Conservation (phyloP, 2,888 invertebrate genomes). For the Dynastes tityus region DNA sequence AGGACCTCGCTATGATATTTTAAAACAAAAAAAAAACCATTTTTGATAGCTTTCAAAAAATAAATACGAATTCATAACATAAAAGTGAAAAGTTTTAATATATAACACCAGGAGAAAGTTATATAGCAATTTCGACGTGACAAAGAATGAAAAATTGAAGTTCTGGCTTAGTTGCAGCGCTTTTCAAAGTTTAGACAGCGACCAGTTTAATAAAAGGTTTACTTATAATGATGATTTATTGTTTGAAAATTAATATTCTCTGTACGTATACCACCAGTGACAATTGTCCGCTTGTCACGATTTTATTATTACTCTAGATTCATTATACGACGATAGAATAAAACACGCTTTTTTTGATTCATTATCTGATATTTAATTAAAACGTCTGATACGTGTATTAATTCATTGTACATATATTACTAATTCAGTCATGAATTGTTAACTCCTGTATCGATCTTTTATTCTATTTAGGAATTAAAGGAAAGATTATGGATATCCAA, state of each 20-base stretch:
- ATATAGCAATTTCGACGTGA: slow-evolving; percentile 33
- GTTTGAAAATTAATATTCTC: slow-evolving; percentile 62
- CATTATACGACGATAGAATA: too few relatives aligned
- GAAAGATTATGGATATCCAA: too few relatives aligned
- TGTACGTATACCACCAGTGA: slow-evolving; percentile 23
- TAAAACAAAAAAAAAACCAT: too few relatives aligned
- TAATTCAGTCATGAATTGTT: too few relatives aligned
- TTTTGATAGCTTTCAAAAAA: too few relatives aligned
- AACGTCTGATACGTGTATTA: too few relatives aligned
- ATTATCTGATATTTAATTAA: too few relatives aligned
- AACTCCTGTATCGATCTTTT: too few relatives aligned
- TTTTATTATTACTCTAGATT: not conserved
- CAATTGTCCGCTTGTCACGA: slow-evolving; percentile 1
- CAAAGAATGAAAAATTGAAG: slow-evolving; percentile 59
- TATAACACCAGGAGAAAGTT: slow-evolving; percentile 14
- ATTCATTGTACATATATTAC: too few relatives aligned
- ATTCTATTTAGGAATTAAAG: too few relatives aligned
- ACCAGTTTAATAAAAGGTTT: slow-evolving; percentile 66
- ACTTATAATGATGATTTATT: slow-evolving; percentile 66
- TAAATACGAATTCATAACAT: not conserved
- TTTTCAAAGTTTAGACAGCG: slow-evolving; percentile 63
- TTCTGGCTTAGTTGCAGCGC: slow-evolving; percentile 57
- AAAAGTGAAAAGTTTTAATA: slow-evolving; percentile 24
- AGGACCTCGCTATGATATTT: too few relatives aligned
- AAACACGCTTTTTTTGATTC: too few relatives aligned